phyloP scores from a whole-genome alignment of 2,888 invertebrate genomes.

The Brachyptera putata region DNA sequence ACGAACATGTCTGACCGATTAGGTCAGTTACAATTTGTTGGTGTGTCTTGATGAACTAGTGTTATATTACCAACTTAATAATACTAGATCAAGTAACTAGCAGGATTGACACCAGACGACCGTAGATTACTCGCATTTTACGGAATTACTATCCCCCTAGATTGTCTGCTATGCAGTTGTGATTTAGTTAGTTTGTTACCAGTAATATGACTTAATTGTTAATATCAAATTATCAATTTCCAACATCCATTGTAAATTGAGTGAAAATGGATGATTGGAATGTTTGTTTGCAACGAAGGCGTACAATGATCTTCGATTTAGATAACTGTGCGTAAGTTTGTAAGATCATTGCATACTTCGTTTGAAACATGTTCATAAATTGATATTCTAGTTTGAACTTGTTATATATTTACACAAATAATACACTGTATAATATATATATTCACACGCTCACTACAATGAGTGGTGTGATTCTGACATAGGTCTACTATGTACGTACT shows the following conservation, averaged over 20 bases:
- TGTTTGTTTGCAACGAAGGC: no score
- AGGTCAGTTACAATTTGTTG: slow-evolving; percentile 13
- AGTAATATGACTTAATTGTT: no score
- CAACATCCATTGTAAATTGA: no score
- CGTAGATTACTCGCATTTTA: no score
- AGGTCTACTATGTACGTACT: background rate
- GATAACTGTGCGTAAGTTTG: background rate
- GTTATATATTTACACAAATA: slow-evolving; percentile 4
- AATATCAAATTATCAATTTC: no score
- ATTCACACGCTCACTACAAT: background rate
- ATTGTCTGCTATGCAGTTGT: slow-evolving; percentile 14
- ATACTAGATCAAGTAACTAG: background rate
- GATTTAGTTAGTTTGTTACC: background rate
- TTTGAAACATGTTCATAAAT: background rate
- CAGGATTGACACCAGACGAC: no score
- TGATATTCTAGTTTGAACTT: background rate
- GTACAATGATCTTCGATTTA: background rate
- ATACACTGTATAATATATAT: slow-evolving; percentile 8
- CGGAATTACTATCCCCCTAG: no score
- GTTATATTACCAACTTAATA: background rate
- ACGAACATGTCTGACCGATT: slow-evolving; percentile 6
- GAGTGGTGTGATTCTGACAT: background rate
- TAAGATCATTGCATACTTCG: background rate
- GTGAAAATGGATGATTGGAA: no score
- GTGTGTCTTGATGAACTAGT: slow-evolving; percentile 21